Evolutionary conservation across 1,140 invertebrate species (phyloP).

Genomic region (Dreissena polymorpha): DNA sequence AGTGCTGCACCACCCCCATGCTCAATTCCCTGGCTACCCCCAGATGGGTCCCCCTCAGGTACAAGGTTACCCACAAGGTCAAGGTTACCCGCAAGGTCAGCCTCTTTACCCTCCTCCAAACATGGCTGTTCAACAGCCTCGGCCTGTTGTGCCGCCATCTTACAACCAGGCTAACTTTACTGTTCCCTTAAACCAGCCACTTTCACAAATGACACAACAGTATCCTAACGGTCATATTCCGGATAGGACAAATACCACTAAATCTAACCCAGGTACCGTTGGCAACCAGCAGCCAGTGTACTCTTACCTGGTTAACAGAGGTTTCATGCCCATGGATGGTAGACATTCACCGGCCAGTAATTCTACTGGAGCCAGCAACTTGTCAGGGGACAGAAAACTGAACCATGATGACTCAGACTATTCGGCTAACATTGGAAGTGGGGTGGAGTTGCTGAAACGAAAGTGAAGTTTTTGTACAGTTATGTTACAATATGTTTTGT

Average conservation of each 20-base stretch:
- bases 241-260: constrained; percentile 22
- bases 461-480: constrained; percentile 2
- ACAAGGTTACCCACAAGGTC: constrained; percentile 33
- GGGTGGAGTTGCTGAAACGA: constrained; percentile 49
- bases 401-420: constrained; percentile 48
- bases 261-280: background rate
- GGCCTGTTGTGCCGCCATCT: constrained; percentile 12
- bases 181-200: constrained; percentile 23
- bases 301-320: constrained; percentile 53
- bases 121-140: background rate
- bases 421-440: constrained; percentile 49
- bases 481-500: background rate
- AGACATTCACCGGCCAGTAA: constrained; percentile 48
- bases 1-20: background rate
- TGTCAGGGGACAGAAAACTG: constrained; percentile 47
- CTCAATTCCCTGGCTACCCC: constrained; percentile 15
- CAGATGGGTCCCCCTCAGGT: constrained; percentile 28
- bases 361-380: constrained; percentile 50
- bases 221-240: constrained; percentile 3
- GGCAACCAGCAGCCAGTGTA: constrained; percentile 31
- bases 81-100: constrained; percentile 46
- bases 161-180: constrained; percentile 52
- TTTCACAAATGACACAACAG: background rate
- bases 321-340: constrained; percentile 52
- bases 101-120: constrained; percentile 12